Base-by-base conservation (phyloP, 2,888 invertebrate species). In the Andrena bucephala region DNA sequence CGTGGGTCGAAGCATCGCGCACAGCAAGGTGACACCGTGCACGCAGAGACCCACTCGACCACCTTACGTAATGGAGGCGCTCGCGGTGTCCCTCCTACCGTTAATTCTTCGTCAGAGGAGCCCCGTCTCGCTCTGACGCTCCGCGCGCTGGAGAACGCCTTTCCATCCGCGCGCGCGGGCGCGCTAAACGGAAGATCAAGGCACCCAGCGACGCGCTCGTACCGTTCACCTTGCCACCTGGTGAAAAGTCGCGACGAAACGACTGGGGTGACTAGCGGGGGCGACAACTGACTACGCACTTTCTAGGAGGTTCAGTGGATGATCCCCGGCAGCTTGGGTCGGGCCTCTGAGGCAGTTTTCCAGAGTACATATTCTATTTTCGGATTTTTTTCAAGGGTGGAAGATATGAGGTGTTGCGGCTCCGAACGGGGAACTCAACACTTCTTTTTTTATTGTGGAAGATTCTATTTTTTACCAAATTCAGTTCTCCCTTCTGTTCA, bases 21-120 rank as follows among this genome's bases (percentile, higher is more conserved):
- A 80, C 85, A 87, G 89, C 91, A 92, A 92, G 92, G 92, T 92
- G 92, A 92, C 92, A 92, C 88, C 87, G 87, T 82, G 81, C 76
- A 84, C 83, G 87, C 84, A 80, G 84, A 57, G 84, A 57, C 57
- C 81, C 80, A 79, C 83, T 85, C 78, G 84, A 66, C 76, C 75
- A 70, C 67, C 84, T 89, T 89, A 85, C 87, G 88, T 90, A 88
- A 90, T 75, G 82, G 83, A 77, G 71, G 67, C 81, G 75, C 63
- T 29, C 67, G 29, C 67, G 24, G 13, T 42, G 42, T 59, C 16
- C 48, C 52, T 27, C 57, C 33, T 31, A 62, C 72, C 78, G 42
- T 68, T 67, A 67, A 80, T 69, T 73, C 77, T 27, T 69, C 71
- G 10, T 20, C 57, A 31, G 48, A 52, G 36, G n/a, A 42, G 62